Conservation (phyloP, 2,888 invertebrate species). For the Melanostoma mellinum region DNA sequence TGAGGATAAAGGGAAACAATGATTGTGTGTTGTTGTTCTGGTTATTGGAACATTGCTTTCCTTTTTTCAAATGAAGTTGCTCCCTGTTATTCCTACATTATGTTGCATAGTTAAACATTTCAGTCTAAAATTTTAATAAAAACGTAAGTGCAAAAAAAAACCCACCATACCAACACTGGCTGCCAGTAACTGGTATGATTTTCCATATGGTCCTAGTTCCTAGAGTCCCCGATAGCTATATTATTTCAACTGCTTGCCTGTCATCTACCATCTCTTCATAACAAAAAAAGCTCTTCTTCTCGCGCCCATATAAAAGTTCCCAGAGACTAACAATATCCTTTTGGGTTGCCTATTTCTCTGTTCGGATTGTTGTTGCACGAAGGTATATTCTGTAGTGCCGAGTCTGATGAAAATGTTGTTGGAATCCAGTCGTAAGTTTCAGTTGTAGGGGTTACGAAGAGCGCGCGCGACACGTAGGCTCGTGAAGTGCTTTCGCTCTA, state of each 20-base stretch:
- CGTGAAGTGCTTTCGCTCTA: slow-evolving; percentile 71
- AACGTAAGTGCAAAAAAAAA: too few species aligned
- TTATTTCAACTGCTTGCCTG: slow-evolving; percentile 28
- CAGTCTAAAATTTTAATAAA: neutral
- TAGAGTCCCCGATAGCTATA: slow-evolving; percentile 40
- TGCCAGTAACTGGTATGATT: slow-evolving; percentile 8
- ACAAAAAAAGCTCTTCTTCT: slow-evolving; percentile 48
- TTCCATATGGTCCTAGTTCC: neutral
- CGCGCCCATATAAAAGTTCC: slow-evolving; percentile 32
- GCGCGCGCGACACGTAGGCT: slow-evolving; percentile 60
- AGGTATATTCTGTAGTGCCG: slow-evolving; percentile 7
- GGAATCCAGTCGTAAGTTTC: slow-evolving; percentile 60
- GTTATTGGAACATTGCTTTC: too few species aligned
- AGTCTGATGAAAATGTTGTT: slow-evolving; percentile 50
- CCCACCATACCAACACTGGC: slow-evolving; percentile 24
- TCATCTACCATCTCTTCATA: slow-evolving; percentile 56
- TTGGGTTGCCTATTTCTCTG: slow-evolving; percentile 54
- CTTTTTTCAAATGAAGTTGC: too few species aligned
- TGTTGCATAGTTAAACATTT: too few species aligned
- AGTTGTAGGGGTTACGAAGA: slow-evolving; percentile 42
- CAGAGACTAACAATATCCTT: slow-evolving; percentile 39
- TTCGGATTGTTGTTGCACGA: slow-evolving; percentile 18
- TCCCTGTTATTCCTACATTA: too few species aligned
- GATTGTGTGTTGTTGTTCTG: too few species aligned
- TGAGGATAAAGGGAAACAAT: too few species aligned